Evolutionary conservation across 2,113 vertebrate species (phyloP).

Genomic region (Mastomys natalensis): DNA sequence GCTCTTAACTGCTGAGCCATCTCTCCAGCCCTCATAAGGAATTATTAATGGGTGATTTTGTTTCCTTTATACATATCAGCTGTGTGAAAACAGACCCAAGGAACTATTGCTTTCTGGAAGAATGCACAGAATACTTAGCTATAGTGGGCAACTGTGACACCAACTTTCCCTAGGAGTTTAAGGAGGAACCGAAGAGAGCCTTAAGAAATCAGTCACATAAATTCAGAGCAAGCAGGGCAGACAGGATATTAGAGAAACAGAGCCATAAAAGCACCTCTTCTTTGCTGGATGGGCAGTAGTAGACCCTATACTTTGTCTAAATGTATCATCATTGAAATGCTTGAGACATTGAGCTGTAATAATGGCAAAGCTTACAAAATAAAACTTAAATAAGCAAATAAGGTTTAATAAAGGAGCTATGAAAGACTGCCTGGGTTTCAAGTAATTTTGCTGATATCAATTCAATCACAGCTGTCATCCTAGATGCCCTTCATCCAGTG

Average conservation of each 20-base stretch:
- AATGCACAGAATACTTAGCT: neutral
- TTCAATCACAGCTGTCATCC: neutral
- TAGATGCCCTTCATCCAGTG: neutral
- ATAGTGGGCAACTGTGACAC: neutral
- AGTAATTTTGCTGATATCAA: neutral
- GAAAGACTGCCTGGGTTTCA: neutral
- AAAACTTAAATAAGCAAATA: neutral
- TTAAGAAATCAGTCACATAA: neutral
- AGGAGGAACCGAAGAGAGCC: neutral
- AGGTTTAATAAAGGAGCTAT: neutral
- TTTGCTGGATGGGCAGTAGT: neutral
- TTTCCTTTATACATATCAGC: neutral
- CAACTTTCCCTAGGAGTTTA: neutral
- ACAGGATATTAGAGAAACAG: neutral
- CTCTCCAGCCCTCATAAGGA: too few species aligned
- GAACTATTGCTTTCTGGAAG: neutral
- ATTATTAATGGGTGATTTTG: neutral
- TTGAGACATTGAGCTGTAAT: neutral
- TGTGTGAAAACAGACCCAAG: neutral
- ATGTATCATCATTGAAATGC: neutral
- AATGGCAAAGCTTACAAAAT: neutral
- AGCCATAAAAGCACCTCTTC: neutral
- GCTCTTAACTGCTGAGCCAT: too few species aligned
- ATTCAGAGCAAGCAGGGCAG: neutral
- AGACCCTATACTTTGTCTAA: neutral